Percentiles rank a stretch among this genome's conserved stretches.
phyloP scores from a whole-genome alignment of 1,140 invertebrate species.

The Odontomachus brunneus region DNA sequence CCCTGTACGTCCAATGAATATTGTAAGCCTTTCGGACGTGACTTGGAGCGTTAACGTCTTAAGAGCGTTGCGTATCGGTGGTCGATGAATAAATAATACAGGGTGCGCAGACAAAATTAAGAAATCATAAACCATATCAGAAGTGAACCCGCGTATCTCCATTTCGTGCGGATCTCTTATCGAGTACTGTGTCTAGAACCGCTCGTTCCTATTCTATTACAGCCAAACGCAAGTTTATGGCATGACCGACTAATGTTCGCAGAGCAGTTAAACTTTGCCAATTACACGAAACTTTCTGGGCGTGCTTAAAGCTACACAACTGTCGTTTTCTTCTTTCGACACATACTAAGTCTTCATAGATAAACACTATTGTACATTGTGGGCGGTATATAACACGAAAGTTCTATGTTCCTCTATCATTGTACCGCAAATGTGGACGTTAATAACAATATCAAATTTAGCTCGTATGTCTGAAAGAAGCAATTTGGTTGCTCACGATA shows the following conservation, averaged over 20 bases:
- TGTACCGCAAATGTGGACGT: background rate
- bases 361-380: background rate
- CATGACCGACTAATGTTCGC: constrained; percentile 15
- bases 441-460: background rate
- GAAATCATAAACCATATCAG: constrained; percentile 15
- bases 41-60: background rate
- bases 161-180: background rate
- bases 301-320: constrained; percentile 10
- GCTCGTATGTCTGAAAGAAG: background rate
- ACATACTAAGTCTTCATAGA: background rate
- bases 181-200: background rate
- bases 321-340: constrained; percentile 24
- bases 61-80: background rate
- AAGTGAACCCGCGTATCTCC: background rate
- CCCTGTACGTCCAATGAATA: background rate
- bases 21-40: background rate
- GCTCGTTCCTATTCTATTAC: constrained; percentile 24
- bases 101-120: background rate
- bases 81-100: background rate
- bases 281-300: constrained; percentile 62
- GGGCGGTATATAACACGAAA: background rate
- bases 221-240: constrained; percentile 1
- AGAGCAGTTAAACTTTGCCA: constrained; percentile 39
- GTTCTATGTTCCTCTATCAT: background rate
- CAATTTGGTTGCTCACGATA: background rate